A percentile compares a stretch with the other conserved stretches of the same genome.
Evolutionary conservation across 2,797 vertebrate species (phyloP).

Genomic region (Peromyscus aztecus): DNA sequence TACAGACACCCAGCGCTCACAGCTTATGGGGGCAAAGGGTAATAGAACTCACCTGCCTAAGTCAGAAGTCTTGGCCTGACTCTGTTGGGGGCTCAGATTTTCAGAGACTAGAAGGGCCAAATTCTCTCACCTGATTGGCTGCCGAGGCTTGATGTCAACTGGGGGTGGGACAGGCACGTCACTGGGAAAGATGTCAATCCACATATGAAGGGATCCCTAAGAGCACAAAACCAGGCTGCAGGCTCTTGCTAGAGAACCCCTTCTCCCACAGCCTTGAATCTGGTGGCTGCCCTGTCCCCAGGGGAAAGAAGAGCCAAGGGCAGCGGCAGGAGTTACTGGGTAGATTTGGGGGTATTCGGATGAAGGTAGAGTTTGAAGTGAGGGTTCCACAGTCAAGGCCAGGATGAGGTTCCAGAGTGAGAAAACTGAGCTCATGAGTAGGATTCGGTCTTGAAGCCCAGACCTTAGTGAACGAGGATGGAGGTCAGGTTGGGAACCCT

Average conservation of each 20-base stretch:
- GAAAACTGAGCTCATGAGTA: not conserved
- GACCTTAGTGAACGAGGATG: not conserved
- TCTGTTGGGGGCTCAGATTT: not conserved
- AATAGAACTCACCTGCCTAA: not conserved
- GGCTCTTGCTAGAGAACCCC: not conserved
- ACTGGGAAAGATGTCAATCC: conserved; percentile 97
- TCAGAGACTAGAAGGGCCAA: not conserved
- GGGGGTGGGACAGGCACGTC: conserved; percentile 93
- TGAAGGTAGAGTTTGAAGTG: not conserved
- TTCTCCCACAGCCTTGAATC: not conserved
- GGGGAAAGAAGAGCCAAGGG: not conserved
- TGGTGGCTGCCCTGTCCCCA: not conserved
- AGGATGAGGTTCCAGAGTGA: not conserved
- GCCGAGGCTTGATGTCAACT: conserved; percentile 94
- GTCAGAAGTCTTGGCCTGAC: not conserved
- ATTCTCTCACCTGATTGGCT: conserved; percentile 92
- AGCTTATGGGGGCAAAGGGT: not conserved
- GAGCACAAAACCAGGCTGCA: conserved; percentile 49
- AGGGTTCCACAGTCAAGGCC: not conserved
- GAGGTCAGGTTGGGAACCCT: not conserved
- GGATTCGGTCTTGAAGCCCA: not conserved
- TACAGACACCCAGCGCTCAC: not conserved
- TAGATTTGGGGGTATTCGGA: not conserved
- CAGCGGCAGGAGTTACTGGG: too few species aligned
- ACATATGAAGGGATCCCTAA: conserved; percentile 97